phyloP scores from a whole-genome alignment of 2,888 invertebrate species.

The Limnephilus marmoratus region DNA sequence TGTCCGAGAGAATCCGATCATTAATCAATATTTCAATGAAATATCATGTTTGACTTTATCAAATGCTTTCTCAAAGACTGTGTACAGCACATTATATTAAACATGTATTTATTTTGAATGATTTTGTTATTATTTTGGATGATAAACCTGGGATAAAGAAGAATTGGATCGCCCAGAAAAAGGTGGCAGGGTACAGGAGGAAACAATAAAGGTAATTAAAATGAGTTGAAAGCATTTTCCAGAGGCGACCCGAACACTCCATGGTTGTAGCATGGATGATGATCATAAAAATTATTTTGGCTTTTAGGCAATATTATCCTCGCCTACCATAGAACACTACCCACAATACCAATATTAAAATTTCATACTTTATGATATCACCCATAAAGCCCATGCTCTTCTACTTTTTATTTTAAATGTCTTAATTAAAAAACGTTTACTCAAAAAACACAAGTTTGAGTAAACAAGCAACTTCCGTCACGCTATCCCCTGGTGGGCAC shows the following conservation, averaged over 20 bases:
- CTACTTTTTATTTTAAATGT: slow-evolving; percentile 43
- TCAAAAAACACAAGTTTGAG: slow-evolving; percentile 43
- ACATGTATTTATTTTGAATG: no score
- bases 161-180: no score
- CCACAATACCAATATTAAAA: neutral
- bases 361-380: neutral
- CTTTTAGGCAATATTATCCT: neutral
- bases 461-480: slow-evolving; percentile 53
- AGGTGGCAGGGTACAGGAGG: no score
- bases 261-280: neutral
- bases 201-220: no score
- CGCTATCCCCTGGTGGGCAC: slow-evolving; percentile 59
- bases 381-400: neutral
- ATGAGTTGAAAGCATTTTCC: neutral
- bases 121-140: no score
- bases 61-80: no score
- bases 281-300: neutral
- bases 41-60: no score
- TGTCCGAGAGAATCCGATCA: no score
- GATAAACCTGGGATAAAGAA: no score
- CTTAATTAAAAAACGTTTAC: slow-evolving; percentile 56
- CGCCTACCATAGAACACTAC: neutral
- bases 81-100: no score
- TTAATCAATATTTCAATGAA: no score
- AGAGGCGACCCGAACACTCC: neutral